These are phyloP conservation scores for Uropsilus gracilis DNA, from an alignment of 2,113 vertebrate genomes.

Conservation along the genomic window DNA sequence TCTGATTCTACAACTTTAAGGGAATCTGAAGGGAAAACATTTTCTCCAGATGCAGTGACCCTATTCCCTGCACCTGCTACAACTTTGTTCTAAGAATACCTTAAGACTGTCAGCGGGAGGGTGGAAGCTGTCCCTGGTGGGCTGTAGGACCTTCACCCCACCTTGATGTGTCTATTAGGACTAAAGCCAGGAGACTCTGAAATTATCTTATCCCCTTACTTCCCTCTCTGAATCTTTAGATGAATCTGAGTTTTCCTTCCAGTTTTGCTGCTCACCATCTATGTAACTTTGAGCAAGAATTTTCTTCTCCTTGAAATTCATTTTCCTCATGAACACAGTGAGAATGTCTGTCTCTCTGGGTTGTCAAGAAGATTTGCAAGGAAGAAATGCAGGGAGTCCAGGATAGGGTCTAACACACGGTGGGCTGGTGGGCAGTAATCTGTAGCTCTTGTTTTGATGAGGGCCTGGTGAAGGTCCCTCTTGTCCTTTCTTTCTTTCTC, in stretches of 20 bases:
- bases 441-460: constrained; percentile 46
- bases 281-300: constrained; percentile 1
- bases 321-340: background rate
- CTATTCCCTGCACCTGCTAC: constrained; percentile 25
- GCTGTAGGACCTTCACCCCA: background rate
- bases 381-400: background rate
- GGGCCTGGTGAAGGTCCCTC: background rate
- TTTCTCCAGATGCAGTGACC: background rate
- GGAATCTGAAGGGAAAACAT: constrained; percentile 32
- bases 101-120: background rate
- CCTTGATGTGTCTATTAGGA: constrained; percentile 26
- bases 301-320: constrained; percentile 39
- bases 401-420: background rate
- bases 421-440: background rate
- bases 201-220: background rate
- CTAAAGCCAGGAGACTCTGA: background rate
- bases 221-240: constrained; percentile 20
- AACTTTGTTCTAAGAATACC: constrained; percentile 16
- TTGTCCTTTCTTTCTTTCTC: constrained; percentile 6
- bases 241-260: constrained; percentile 35
- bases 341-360: constrained; percentile 32
- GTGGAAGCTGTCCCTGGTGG: background rate
- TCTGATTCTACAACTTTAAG: constrained; percentile 32
- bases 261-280: background rate
- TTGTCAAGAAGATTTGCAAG: constrained; percentile 49